Evolutionary conservation across 30 jellyfish, hydroid and myxozoan species (phyloP).

Genomic region (Pseudorhiza aurosa): DNA sequence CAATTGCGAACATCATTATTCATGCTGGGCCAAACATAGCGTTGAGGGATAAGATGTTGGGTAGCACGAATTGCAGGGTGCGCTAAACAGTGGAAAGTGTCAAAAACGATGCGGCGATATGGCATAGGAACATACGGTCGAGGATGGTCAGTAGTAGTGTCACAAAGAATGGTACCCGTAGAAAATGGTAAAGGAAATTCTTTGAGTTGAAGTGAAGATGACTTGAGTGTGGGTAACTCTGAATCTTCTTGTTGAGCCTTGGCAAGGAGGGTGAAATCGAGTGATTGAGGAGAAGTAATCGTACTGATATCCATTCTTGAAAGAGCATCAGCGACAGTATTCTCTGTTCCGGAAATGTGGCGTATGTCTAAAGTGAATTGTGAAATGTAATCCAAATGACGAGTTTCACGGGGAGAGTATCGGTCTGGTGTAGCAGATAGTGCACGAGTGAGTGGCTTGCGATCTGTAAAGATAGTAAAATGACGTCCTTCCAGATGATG

Average conservation of each 20-base stretch:
- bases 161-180: constrained; percentile 2
- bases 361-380: constrained; percentile 46
- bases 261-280: too few relatives aligned
- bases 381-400: too few relatives aligned
- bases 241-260: constrained; percentile 6
- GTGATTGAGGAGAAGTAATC: not conserved
- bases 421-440: constrained; percentile 12
- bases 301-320: constrained; percentile 30
- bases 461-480: constrained; percentile 35
- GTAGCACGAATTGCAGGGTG: constrained; percentile 19
- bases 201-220: constrained; percentile 6
- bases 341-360: constrained; percentile 39
- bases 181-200: constrained; percentile 14
- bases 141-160: not conserved
- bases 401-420: too few relatives aligned
- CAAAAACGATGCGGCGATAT: constrained; percentile 8
- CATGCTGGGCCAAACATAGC: constrained; percentile 14
- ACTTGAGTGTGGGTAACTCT: constrained; percentile 1
- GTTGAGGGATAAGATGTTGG: constrained; percentile 5
- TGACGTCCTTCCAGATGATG: constrained; percentile 31
- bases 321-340: constrained; percentile 66
- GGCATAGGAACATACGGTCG: constrained; percentile 5
- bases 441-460: constrained; percentile 58
- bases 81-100: constrained; percentile 5
- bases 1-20: not conserved